A percentile compares a stretch with the other conserved stretches of the same genome.
Conservation (phyloP, 2,888 invertebrate genomes). For the Tolmerus cingulatus region DNA sequence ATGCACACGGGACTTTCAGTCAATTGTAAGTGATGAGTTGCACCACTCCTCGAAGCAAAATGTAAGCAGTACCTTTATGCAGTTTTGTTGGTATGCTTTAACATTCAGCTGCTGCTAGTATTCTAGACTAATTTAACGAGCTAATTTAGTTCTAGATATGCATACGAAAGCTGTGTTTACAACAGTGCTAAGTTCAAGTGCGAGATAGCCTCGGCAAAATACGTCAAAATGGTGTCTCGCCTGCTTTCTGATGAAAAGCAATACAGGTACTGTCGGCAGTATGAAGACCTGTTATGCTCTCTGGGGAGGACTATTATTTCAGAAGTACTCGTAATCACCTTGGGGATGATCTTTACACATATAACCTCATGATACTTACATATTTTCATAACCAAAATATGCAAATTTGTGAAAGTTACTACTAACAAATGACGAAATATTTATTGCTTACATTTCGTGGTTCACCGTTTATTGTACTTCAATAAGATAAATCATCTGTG, state of each 20-base stretch:
- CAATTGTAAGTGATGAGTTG: conserved; percentile 58
- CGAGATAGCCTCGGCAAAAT: conserved; percentile 59
- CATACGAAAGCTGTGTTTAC: conserved; percentile 62
- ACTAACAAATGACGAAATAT: not conserved
- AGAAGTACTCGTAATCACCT: not conserved
- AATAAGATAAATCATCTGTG: not conserved
- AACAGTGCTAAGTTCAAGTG: conserved; percentile 62
- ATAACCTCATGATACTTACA: not conserved
- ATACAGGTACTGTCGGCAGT: conserved; percentile 59
- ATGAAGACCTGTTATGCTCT: conserved; percentile 56
- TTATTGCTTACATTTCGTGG: not conserved
- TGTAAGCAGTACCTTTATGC: conserved; percentile 59
- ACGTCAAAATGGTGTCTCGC: conserved; percentile 60
- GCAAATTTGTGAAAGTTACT: not conserved
- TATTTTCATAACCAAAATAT: not conserved
- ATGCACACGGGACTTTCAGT: conserved; percentile 58
- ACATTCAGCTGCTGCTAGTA: not conserved
- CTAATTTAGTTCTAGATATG: conserved; percentile 59
- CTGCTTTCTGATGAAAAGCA: conserved; percentile 62
- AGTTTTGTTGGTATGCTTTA: conserved; percentile 61
- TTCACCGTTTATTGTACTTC: not conserved
- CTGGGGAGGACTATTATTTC: not conserved
- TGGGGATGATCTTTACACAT: not conserved
- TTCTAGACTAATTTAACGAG: not conserved
- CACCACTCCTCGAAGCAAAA: conserved; percentile 52